Evolutionary conservation across 2,797 vertebrate species (phyloP), one percentile per base, ranked within the genome.

Genomic region (Triplophysa yarkandensis): DNA sequence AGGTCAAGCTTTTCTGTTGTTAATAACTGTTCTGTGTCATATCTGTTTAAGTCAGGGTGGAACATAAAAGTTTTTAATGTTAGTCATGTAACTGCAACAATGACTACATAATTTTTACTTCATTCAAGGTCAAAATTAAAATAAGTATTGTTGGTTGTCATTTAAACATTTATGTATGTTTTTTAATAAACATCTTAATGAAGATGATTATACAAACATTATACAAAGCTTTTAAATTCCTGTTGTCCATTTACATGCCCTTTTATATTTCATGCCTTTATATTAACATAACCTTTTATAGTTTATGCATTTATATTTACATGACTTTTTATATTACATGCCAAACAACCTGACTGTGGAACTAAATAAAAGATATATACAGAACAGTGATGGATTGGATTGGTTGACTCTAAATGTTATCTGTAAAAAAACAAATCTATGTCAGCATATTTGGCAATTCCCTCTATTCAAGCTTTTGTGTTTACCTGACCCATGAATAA

Each of bases 401-500:
- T 21, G 44, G n/a, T 8, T 16, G 8, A 17, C n/a, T 32, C 19
- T 36, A 50, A 76, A 55, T 30, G 4, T 27, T n/a, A 70, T 23
- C 36, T 17, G 41, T 34, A 27, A 55, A 30, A 13, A 34, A 64
- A 55, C 94, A 93, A 90, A 98, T 96, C 95, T 28, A 98, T 94
- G 54, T 98, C 95, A 19, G 96, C 91, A 62, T 94, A 97, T 61
- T 95, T 77, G 23, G 96, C 46, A 0, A 85, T 84, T 85, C 97
- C 94, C 34, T 95, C 94, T 13, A 90, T n/a, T 46, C 92, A 93
- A 1, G 96, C 96, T 87, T 94, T 95, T 58, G 93, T 91, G 71
- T 98, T 80, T 32, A 98, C 92, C 48, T 98, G 95, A 36, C 96
- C 97, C 96, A 97, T 98, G 88, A 0, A 80, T 79, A 5, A 58